Conservation (phyloP, 2,113 vertebrate species). For the Synodontis membranacea region DNA sequence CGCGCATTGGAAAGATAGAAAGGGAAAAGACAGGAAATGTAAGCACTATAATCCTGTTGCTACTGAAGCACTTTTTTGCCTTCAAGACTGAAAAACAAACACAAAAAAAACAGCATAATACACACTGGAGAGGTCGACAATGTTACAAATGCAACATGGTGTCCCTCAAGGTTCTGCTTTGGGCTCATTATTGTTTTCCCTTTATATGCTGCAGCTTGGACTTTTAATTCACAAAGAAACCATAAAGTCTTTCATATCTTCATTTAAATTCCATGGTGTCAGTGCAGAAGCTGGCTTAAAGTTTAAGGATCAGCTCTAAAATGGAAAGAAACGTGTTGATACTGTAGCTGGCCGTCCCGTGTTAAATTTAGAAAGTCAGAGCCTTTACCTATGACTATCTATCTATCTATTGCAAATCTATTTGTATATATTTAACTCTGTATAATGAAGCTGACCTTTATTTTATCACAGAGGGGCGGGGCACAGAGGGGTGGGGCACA, state of each 20-base stretch:
- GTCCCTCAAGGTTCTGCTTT: not conserved
- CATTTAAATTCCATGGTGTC: no score
- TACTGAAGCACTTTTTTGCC: not conserved
- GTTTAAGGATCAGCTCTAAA: not conserved
- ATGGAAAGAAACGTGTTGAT: not conserved
- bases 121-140: not conserved
- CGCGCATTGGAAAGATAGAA: slow-evolving; percentile 12
- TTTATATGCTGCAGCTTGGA: not conserved
- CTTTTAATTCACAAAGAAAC: not conserved
- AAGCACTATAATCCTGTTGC: not conserved
- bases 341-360: not conserved
- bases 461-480: not conserved
- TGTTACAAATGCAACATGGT: not conserved
- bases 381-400: no score
- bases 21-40: not conserved
- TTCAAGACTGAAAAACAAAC: not conserved
- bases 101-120: not conserved
- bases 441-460: not conserved
- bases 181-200: not conserved
- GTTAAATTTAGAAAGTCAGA: no score
- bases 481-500: not conserved
- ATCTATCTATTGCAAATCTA: not conserved
- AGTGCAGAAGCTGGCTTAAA: no score
- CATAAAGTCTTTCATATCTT: not conserved
- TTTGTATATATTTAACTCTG: not conserved